Evolutionary conservation across 2,113 vertebrate species (phyloP).

Genomic region (Pholis gunnellus): DNA sequence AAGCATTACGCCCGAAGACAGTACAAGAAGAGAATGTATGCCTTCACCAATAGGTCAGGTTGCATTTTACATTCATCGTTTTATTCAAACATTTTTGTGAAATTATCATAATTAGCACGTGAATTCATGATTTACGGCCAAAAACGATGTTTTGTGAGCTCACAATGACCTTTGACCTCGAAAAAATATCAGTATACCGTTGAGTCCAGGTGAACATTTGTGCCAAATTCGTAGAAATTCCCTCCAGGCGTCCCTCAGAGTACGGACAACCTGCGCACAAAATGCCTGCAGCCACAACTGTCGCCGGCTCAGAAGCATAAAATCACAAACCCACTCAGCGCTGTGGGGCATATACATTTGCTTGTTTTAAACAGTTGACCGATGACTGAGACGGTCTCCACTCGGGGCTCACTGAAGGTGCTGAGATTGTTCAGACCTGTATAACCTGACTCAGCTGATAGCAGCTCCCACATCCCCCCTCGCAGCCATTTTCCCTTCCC

Average conservation of each 20-base stretch:
- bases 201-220: not conserved
- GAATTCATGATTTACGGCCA: not conserved
- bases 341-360: not conserved
- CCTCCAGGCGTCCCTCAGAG: not conserved
- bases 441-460: too few relatives aligned
- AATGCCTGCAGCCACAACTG: too few relatives aligned
- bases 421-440: too few relatives aligned
- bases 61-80: too few relatives aligned
- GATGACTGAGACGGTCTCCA: not conserved
- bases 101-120: too few relatives aligned
- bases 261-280: too few relatives aligned
- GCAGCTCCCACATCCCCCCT: too few relatives aligned
- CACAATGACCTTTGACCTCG: not conserved
- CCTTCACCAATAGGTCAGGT: too few relatives aligned
- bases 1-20: not conserved
- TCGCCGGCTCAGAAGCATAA: too few relatives aligned
- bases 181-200: not conserved
- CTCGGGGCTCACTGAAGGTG: too few relatives aligned
- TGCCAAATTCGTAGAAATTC: not conserved
- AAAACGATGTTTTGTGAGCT: not conserved
- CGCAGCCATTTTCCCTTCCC: too few relatives aligned
- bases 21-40: not conserved
- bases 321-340: not conserved
- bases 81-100: too few relatives aligned
- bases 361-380: not conserved